Percentiles rank a stretch among this genome's conserved stretches.
Evolutionary conservation across 2,797 vertebrate species (phyloP).

Genomic region (Takifugu rubripes): DNA sequence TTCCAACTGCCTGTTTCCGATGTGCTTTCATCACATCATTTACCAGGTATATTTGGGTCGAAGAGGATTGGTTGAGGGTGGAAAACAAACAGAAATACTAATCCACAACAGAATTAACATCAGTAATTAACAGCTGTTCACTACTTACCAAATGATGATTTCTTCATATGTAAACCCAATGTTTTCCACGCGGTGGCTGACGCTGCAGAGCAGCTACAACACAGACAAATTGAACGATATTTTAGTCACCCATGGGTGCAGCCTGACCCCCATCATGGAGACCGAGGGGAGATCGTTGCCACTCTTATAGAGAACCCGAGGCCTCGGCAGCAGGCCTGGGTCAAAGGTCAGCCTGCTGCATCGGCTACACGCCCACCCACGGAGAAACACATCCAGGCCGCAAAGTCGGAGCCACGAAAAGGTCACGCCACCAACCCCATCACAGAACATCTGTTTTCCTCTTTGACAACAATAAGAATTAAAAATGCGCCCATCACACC

Average conservation of each 20-base stretch:
- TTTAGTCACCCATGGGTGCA: not conserved
- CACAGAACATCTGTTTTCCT: too few relatives aligned
- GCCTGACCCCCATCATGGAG: slow-evolving; percentile 1
- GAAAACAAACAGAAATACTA: not conserved
- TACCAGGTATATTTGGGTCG: too few relatives aligned
- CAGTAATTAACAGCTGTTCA: not conserved
- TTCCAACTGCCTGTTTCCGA: too few relatives aligned
- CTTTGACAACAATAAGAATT: too few relatives aligned
- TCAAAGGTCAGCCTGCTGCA: too few relatives aligned
- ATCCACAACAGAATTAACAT: not conserved
- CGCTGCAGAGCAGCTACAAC: slow-evolving; percentile 90
- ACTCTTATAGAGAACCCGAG: slow-evolving; percentile 2
- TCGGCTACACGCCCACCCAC: too few relatives aligned
- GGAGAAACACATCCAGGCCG: too few relatives aligned
- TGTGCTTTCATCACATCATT: too few relatives aligned
- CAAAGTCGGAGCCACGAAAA: too few relatives aligned
- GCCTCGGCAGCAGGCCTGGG: not conserved
- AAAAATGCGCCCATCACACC: not conserved
- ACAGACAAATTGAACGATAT: slow-evolving; percentile 19
- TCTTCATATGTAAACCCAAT: slow-evolving; percentile 96
- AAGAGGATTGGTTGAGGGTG: too few relatives aligned
- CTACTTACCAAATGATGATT: slow-evolving; percentile 95
- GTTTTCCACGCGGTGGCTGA: slow-evolving; percentile 90
- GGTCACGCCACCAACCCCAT: too few relatives aligned
- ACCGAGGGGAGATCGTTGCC: slow-evolving; percentile 7